Evolutionary conservation across 2,113 vertebrate genomes (phyloP).

Genomic region (Apeltes quadracus): DNA sequence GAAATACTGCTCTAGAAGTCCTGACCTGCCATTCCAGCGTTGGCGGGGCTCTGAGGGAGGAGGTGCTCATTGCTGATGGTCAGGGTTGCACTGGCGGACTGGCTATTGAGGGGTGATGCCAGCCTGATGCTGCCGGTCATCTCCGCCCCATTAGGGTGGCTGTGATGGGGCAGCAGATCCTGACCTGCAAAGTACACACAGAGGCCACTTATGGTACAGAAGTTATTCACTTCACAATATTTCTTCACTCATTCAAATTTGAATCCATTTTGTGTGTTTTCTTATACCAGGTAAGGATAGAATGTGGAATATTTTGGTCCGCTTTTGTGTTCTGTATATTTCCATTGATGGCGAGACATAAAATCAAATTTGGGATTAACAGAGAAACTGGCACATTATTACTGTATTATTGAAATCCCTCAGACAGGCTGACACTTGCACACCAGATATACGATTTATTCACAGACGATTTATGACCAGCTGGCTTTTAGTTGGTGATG

Average conservation of each 20-base stretch:
- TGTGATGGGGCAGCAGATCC: constrained; percentile 85
- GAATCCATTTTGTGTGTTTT: neutral
- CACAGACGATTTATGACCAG: constrained; percentile 4
- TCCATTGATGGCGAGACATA: neutral
- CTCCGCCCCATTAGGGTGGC: constrained; percentile 74
- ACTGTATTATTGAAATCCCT: too few species aligned
- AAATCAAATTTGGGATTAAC: neutral
- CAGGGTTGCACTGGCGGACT: constrained; percentile 78
- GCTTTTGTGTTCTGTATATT: neutral
- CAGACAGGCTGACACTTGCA: neutral
- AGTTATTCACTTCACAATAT: neutral
- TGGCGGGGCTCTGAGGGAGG: constrained; percentile 82
- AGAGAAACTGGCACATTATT: neutral
- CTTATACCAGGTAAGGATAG: neutral
- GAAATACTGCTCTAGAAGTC: neutral
- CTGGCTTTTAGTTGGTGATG: neutral
- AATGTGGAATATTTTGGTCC: neutral
- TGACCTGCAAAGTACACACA: constrained; percentile 77
- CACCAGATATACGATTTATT: neutral
- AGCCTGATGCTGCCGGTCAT: constrained; percentile 83
- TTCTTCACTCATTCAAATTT: neutral
- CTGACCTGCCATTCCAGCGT: constrained; percentile 75
- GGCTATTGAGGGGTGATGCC: constrained; percentile 77
- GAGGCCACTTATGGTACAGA: neutral
- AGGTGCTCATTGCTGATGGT: constrained; percentile 88